Conservation (phyloP, 1,140 invertebrate species). For the Maniola jurtina region DNA sequence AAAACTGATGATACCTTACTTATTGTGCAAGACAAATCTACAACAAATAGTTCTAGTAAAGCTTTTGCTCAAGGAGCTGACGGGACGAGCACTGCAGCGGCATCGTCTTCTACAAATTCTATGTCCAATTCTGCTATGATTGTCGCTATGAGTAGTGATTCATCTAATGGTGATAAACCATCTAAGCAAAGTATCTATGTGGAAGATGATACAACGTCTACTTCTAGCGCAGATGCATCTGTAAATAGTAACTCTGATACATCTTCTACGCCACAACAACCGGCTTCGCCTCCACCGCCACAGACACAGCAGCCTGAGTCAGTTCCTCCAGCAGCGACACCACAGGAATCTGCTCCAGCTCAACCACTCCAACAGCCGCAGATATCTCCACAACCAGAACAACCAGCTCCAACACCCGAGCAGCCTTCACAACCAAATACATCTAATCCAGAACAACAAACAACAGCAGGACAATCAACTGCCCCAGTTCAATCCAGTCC, state of each 20-base stretch:
- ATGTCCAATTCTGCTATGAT: background rate
- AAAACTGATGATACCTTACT: conserved; percentile 29
- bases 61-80: background rate
- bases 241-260: background rate
- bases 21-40: conserved; percentile 28
- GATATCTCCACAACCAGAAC: background rate
- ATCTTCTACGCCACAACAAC: background rate
- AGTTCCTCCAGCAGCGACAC: background rate
- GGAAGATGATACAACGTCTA: conserved; percentile 14
- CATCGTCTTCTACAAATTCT: background rate
- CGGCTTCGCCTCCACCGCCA: background rate
- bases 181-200: background rate
- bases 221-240: conserved; percentile 13
- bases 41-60: conserved; percentile 5
- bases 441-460: background rate
- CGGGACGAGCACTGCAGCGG: background rate
- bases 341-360: background rate
- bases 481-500: background rate
- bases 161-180: background rate
- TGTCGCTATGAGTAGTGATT: background rate
- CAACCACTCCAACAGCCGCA: background rate
- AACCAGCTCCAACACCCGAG: background rate
- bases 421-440: background rate
- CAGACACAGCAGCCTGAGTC: background rate
- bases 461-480: background rate